Conservation (phyloP, 2,888 invertebrate genomes). For the Trisateles emortualis region DNA sequence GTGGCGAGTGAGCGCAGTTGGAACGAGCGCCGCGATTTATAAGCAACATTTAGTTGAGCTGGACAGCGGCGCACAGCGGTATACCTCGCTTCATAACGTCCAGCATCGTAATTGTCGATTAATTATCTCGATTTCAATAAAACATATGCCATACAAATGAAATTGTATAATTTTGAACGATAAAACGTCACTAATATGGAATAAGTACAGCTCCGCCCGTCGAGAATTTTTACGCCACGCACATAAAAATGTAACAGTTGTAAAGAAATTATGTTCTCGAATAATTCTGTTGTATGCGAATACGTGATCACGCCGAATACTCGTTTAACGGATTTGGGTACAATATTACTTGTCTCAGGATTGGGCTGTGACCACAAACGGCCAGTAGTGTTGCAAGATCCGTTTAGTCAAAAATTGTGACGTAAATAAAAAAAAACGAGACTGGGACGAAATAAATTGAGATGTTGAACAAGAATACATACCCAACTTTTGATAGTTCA, state of each 20-base stretch:
- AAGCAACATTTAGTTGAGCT: conserved; percentile 65
- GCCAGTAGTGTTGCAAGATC: no score
- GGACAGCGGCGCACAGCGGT: conserved; percentile 80
- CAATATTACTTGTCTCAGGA: conserved; percentile 1
- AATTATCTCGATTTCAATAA: conserved; percentile 85
- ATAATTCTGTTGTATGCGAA: conserved; percentile 64
- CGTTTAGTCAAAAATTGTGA: no score
- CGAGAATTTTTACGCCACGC: conserved; percentile 64
- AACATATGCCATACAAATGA: conserved; percentile 80
- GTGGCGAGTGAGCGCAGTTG: conserved; percentile 53
- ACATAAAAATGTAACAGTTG: conserved; percentile 71
- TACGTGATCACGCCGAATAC: conserved; percentile 53
- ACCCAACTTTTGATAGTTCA: no score
- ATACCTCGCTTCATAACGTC: conserved; percentile 75
- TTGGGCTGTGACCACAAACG: not conserved
- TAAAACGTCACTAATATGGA: conserved; percentile 79
- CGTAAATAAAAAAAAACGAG: no score
- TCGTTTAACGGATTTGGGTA: conserved; percentile 49
- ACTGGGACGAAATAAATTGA: no score
- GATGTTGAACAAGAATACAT: no score
- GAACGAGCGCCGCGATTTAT: conserved; percentile 70
- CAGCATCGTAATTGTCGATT: conserved; percentile 85
- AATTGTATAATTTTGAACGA: conserved; percentile 81
- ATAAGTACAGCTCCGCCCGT: conserved; percentile 69
- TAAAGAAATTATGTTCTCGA: conserved; percentile 66